These are phyloP conservation scores for Papilio polytes DNA, from an alignment of 1,140 invertebrate species.

Conservation along the genomic window DNA sequence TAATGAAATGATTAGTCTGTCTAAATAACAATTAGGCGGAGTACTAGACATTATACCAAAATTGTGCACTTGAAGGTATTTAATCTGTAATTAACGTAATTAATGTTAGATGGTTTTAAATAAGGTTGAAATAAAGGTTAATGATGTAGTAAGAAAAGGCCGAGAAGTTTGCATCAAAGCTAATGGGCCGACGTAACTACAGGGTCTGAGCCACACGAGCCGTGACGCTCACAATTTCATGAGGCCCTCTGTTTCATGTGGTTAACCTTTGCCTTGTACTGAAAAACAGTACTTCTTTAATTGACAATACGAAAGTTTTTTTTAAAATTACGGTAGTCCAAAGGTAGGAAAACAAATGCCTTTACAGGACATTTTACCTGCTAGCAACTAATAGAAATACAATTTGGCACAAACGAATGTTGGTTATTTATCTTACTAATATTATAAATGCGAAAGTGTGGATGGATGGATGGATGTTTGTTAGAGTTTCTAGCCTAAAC, in stretches of 20 bases:
- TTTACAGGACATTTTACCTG: too few species aligned
- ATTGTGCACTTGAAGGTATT: not conserved
- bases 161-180: constrained; percentile 20
- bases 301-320: not conserved
- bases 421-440: too few species aligned
- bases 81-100: not conserved
- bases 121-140: constrained; percentile 21
- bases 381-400: too few species aligned
- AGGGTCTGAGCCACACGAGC: constrained; percentile 4
- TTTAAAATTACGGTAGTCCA: not conserved
- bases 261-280: not conserved
- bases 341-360: not conserved
- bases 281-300: not conserved
- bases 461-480: too few species aligned
- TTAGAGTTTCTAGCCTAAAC: too few species aligned
- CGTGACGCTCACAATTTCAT: constrained; percentile 23
- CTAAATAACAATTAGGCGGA: not conserved
- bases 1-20: not conserved
- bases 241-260: constrained; percentile 5
- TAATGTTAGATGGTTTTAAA: constrained; percentile 7
- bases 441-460: too few species aligned
- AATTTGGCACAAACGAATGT: too few species aligned
- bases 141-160: constrained; percentile 12
- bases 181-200: constrained; percentile 19
- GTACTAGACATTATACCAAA: not conserved